Evolutionary conservation across 2,113 vertebrate genomes (phyloP).

Genomic region (Petaurus breviceps): DNA sequence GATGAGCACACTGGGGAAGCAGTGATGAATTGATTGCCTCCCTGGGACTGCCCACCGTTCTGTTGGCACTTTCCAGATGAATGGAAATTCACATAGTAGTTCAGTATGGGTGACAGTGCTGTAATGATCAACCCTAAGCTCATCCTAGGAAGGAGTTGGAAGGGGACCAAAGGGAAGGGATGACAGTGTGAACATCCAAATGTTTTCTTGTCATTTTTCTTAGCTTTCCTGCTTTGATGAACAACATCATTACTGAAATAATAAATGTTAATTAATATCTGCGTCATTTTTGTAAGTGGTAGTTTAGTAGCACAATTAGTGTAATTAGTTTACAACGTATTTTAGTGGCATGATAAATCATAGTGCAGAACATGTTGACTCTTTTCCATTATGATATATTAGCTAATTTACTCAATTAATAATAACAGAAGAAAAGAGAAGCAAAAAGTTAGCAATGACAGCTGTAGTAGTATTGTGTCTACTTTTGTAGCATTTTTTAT

Average conservation of each 20-base stretch:
- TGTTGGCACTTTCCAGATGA: constrained; percentile 74
- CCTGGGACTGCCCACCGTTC: constrained; percentile 58
- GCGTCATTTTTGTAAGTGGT: constrained; percentile 82
- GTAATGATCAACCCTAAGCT: constrained; percentile 30
- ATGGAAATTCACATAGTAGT: constrained; percentile 60
- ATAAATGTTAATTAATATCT: constrained; percentile 85
- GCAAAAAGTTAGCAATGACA: constrained; percentile 57
- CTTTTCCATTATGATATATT: constrained; percentile 83
- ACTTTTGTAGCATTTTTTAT: constrained; percentile 67
- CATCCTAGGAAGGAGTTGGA: constrained; percentile 47
- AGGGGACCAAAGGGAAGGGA: constrained; percentile 7
- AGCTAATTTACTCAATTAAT: constrained; percentile 81
- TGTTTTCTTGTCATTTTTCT: constrained; percentile 62
- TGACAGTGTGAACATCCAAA: constrained; percentile 55
- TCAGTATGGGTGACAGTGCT: constrained; percentile 58
- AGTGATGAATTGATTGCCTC: constrained; percentile 75
- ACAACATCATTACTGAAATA: constrained; percentile 81
- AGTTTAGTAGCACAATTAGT: constrained; percentile 85
- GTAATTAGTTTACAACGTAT: constrained; percentile 84
- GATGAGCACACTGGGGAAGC: constrained; percentile 71
- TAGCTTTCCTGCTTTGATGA: constrained; percentile 74
- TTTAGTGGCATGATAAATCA: constrained; percentile 84
- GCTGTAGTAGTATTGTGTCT: constrained; percentile 69
- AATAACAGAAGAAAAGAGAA: constrained; percentile 49
- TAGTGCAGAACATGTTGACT: constrained; percentile 81